These are phyloP conservation scores for Enteromius unitaeniatus DNA, from an alignment of 2,797 vertebrate genomes.

Conservation along the genomic window DNA sequence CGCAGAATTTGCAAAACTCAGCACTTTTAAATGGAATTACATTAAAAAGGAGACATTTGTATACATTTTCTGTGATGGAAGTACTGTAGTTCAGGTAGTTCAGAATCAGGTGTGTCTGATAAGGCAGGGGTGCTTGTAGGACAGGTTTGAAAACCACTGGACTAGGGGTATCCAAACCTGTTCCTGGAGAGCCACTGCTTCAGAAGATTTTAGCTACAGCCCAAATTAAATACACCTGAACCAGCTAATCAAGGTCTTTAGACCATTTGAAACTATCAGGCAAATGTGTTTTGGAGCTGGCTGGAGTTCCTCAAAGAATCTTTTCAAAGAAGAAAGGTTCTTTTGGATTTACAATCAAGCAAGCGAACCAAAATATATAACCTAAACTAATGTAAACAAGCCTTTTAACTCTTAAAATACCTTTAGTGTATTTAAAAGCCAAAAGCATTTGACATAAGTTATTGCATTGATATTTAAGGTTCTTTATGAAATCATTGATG, in stretches of 20 bases:
- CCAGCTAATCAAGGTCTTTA: neutral
- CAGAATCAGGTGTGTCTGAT: no score
- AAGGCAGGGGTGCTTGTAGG: no score
- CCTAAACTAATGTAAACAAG: neutral
- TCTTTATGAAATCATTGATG: neutral
- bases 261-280: neutral
- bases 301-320: neutral
- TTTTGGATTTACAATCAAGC: no score
- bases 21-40: neutral
- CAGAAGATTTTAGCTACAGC: neutral
- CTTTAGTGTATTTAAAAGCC: neutral
- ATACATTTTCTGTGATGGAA: neutral
- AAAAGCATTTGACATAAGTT: no score
- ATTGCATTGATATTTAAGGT: neutral
- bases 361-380: neutral
- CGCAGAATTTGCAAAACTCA: neutral
- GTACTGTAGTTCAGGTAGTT: no score
- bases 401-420: neutral
- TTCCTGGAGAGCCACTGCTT: neutral
- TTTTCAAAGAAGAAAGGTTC: no score
- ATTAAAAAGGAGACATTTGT: neutral
- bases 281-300: neutral
- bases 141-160: no score
- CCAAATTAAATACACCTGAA: neutral
- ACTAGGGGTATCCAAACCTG: neutral